Percentiles rank a stretch among this genome's conserved stretches.
Conservation (phyloP, 1,140 invertebrate genomes). For the Drosophila prosaltans region DNA sequence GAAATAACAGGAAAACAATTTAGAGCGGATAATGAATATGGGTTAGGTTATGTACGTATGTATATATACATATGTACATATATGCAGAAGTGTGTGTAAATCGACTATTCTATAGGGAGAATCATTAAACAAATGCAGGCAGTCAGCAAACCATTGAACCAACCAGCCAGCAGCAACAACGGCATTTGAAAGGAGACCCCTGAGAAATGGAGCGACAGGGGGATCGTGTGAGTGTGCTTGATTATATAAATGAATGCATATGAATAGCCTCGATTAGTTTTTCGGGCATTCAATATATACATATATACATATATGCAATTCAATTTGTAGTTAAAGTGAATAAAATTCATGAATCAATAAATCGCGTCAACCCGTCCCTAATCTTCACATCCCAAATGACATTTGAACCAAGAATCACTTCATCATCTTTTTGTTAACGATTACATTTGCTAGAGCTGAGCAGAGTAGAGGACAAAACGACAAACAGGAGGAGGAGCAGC, state of each 20-base stretch:
- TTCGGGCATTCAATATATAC: not conserved
- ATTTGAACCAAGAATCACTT: conserved; percentile 25
- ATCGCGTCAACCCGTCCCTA: not conserved
- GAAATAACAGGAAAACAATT: conserved; percentile 79
- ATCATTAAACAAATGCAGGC: conserved; percentile 11
- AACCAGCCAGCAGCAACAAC: not conserved
- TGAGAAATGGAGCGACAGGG: conserved; percentile 19
- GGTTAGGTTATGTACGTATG: conserved; percentile 53
- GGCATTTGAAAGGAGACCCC: conserved; percentile 49
- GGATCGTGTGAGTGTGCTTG: conserved; percentile 1
- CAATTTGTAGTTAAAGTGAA: not conserved
- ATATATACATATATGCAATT: not conserved
- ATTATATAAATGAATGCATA: conserved; percentile 15
- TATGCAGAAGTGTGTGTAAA: not conserved
- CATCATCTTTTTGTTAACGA: conserved; percentile 41
- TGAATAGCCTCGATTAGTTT: conserved; percentile 4
- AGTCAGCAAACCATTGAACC: too few species aligned
- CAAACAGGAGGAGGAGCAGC: not conserved
- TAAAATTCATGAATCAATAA: conserved; percentile 21
- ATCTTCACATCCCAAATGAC: conserved; percentile 5
- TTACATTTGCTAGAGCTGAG: conserved; percentile 5
- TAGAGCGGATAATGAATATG: conserved; percentile 80
- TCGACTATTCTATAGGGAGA: conserved; percentile 17
- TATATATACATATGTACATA: conserved; percentile 22
- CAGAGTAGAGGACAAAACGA: conserved; percentile 8